phyloP scores from a whole-genome alignment of 2,888 invertebrate species.

The Ametastegia equiseti region DNA sequence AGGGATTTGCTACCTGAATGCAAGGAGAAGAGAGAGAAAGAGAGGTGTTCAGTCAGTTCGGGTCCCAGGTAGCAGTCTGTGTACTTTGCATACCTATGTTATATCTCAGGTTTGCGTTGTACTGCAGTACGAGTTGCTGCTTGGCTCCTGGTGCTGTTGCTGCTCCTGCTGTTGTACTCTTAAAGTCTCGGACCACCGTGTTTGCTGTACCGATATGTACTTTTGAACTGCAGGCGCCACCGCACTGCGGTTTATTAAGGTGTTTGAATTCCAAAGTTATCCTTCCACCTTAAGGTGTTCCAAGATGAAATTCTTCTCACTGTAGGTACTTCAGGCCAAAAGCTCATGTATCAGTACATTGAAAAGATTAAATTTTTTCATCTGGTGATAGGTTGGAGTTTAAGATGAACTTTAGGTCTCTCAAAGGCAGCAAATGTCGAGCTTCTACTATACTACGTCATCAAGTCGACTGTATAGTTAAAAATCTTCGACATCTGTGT shows the following conservation, averaged over 20 bases:
- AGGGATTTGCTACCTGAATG: background rate
- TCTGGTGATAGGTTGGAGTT: too few relatives aligned
- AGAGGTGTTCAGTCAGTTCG: constrained; percentile 2
- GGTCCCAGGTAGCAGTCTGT: background rate
- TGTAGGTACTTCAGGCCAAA: background rate
- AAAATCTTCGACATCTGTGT: too few relatives aligned
- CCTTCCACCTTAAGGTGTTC: background rate
- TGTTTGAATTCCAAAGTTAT: background rate
- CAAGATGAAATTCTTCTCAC: too few relatives aligned
- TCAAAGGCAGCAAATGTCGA: too few relatives aligned
- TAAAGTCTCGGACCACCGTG: too few relatives aligned
- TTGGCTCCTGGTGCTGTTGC: too few relatives aligned
- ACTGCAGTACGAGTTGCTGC: background rate
- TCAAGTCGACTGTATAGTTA: too few relatives aligned
- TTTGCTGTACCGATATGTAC: background rate
- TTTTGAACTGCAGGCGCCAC: constrained; percentile 1
- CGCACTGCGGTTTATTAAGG: background rate
- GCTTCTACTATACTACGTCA: too few relatives aligned
- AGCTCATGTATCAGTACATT: background rate
- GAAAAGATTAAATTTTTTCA: constrained; percentile 2
- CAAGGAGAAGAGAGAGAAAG: background rate
- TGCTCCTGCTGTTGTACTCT: too few relatives aligned
- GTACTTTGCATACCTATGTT: background rate
- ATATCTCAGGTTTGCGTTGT: background rate
- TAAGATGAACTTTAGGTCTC: too few relatives aligned